Evolutionary conservation across 53 echinoderm and acorn worm species (phyloP), one percentile per base, ranked within the genome.

Genomic region (Apostichopus leukothele): DNA sequence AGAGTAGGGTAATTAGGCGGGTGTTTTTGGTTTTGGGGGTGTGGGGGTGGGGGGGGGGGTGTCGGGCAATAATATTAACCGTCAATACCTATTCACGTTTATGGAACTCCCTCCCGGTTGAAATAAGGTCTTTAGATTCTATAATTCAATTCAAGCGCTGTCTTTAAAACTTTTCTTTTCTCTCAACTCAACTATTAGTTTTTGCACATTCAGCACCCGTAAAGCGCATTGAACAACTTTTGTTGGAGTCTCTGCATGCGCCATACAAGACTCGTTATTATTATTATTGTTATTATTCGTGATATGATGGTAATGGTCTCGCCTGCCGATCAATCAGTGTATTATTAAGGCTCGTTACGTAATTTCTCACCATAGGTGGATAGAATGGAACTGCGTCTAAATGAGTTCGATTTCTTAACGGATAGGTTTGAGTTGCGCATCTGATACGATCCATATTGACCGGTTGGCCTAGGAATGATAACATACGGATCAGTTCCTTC

Each of bases 381-480:
- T 63, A 85, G 50, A 85, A 85, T 16, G 85, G 85, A 50, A 25
- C 66, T 4, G 63, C 25, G 59, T 22, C 9, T 25, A 85, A 39
- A 50, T 85, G 67, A 67, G 22, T 63, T 63, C 85, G 67, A 26
- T 85, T 60, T n/a, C 67, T 23, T 60, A 59, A 85, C 14, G 85
- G 85, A 67, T 85, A 85, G 0, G 14, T 12, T 18, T 67, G 68
- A 3, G 16, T 50, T 71, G 85, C 85, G 50, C 85, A 85, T 14
- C 67, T 39, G 50, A 85, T 85, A 6, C 23, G 68, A 27, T 83
- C 76, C 20, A 76, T 75, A 16, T 63, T 77, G 23, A 91, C 67
- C 4, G 91, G 91, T 53, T 75, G 61, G 63, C 67, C 61, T 19
- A 91, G 67, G 50, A 91, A 91, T 7, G 23, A 25, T 21, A 76